Conservation (phyloP, 2,113 vertebrate genomes). For the Alaudala cheleensis region DNA sequence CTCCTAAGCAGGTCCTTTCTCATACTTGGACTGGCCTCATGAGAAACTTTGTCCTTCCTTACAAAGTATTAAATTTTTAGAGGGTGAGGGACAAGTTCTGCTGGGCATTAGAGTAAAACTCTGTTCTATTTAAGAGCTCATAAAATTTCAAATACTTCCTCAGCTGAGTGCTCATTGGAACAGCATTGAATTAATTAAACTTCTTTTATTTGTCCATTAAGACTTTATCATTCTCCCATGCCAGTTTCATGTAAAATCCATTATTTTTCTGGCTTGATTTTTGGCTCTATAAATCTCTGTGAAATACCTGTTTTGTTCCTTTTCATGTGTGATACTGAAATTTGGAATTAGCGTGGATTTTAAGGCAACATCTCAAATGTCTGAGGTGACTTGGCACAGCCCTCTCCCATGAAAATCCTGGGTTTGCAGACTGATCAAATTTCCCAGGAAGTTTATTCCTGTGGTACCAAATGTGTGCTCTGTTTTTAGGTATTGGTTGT, state of each 20-base stretch:
- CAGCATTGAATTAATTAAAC: neutral
- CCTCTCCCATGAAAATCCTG: neutral
- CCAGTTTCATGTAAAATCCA: neutral
- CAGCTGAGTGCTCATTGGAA: neutral
- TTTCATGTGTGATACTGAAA: rapidly evolving
- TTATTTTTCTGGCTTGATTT: neutral
- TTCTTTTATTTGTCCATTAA: neutral
- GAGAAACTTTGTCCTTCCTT: neutral
- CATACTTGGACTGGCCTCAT: neutral
- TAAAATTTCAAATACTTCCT: neutral
- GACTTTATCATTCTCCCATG: neutral
- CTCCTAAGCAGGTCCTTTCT: neutral
- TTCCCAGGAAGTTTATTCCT: neutral
- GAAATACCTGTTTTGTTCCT: neutral
- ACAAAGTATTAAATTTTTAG: neutral
- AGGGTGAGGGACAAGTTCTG: neutral
- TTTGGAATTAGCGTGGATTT: neutral
- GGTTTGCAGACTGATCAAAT: rapidly evolving
- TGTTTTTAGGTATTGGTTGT: rapidly evolving
- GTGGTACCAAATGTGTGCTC: rapidly evolving
- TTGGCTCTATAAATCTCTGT: neutral
- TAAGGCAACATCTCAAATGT: neutral
- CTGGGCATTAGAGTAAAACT: neutral
- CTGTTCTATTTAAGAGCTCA: neutral
- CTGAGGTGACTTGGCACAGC: neutral